phyloP scores from a whole-genome alignment of 2,888 invertebrate species.

The Trachelus tabidus region DNA sequence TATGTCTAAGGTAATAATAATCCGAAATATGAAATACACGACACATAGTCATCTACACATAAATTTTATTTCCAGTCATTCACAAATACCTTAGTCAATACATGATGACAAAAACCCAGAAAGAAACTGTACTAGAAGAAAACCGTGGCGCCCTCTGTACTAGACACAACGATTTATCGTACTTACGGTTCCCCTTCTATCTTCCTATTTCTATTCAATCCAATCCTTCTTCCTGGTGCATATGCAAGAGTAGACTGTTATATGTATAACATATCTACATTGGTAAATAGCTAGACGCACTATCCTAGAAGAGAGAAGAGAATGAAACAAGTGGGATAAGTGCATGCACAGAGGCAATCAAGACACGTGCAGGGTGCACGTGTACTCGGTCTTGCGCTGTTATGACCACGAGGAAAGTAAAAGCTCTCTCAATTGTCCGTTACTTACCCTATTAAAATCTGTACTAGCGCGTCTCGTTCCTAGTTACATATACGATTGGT shows the following conservation, averaged over 20 bases:
- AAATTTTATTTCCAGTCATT: background rate
- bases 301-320: background rate
- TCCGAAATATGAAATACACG: background rate
- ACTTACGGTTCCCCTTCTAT: background rate
- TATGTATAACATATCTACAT: background rate
- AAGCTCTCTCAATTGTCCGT: background rate
- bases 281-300: background rate
- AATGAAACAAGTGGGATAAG: background rate
- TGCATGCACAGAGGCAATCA: background rate
- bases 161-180: background rate
- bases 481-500: background rate
- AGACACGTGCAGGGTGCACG: slow-evolving; percentile 5
- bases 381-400: background rate
- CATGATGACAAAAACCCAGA: background rate
- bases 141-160: background rate
- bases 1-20: background rate
- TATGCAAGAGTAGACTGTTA: background rate
- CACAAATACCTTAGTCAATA: background rate
- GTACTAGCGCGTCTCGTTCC: background rate
- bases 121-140: background rate
- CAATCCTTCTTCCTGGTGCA: background rate
- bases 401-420: background rate
- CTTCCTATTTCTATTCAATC: background rate
- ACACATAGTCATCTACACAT: background rate
- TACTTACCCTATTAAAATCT: background rate